Evolutionary conservation across 2,113 vertebrate species (phyloP), one percentile per base, ranked within the genome.

Genomic region (Malaclemys terrapin): DNA sequence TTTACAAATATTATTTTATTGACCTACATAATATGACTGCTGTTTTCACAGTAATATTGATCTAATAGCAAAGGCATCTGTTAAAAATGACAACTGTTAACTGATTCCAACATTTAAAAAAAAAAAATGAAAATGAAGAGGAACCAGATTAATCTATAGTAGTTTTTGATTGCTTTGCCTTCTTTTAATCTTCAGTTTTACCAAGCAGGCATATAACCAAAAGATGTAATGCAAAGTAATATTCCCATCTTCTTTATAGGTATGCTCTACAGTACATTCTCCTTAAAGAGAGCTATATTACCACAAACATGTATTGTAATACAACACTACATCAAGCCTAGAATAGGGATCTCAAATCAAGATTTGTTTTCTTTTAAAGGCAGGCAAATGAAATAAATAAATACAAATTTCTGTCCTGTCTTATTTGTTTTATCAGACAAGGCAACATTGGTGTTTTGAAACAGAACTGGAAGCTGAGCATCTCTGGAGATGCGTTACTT

Each of bases 1-100:
- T 93, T 91, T 47, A 93, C 80, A 89, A 84, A 91, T 94, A 17
- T 80, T 84, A 14, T 82, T n/a, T 4, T 56, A 92, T 92, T 84
- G 88, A 94, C 59, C 78, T 75, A n/a, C 52, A 69, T 8, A 53
- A 88, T 81, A 62, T 80, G 75, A 93, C 88, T 57, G 31, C 54
- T 86, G 35, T 75, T 87, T 90, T 88, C 84, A 85, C 84, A 78
- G 85, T 59, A 87, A 84, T 91, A 92, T 69, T 86, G 94, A 96
- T 92, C 79, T 52, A 80, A 75, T 42, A 91, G 56, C 54, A 89
- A 89, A 80, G 50, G 8, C 45, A 49, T 62, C 50, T 54, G 82
- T 76, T 79, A 56, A 84, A 90, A 88, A 38, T n/a, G 19, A 24
- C 13, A 93, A 76, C 10, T 56, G 16, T 84, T 94, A 91, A 88